phyloP scores from a whole-genome alignment of 2,888 invertebrate species.

The Plagodis dolabraria region DNA sequence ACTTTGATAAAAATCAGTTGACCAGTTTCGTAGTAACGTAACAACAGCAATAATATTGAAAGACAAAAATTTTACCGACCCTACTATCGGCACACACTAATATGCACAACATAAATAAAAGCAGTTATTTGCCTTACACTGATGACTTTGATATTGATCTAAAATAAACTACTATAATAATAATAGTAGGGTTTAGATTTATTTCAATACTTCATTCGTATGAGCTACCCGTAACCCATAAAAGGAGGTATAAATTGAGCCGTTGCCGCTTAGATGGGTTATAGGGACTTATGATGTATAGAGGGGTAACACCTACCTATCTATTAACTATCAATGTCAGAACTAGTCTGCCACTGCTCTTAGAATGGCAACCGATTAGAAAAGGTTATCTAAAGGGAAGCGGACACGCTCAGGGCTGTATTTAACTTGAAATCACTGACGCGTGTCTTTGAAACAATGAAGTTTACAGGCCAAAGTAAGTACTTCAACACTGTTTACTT shows the following conservation, averaged over 20 bases:
- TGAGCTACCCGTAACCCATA: slow-evolving; percentile 15
- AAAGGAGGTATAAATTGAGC: not conserved
- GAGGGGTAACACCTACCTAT: slow-evolving; percentile 8
- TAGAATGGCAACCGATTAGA: slow-evolving; percentile 20
- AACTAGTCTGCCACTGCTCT: not conserved
- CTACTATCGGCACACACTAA: too few species aligned
- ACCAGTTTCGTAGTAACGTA: too few species aligned
- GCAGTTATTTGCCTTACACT: too few species aligned
- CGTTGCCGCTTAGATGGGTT: slow-evolving; percentile 4
- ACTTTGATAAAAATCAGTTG: too few species aligned
- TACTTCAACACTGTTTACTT: slow-evolving; percentile 22
- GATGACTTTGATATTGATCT: not conserved
- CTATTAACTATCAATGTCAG: slow-evolving; percentile 15
- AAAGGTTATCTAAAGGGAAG: slow-evolving; percentile 20
- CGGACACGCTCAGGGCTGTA: slow-evolving; percentile 27
- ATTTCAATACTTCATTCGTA: slow-evolving; percentile 19
- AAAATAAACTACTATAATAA: not conserved
- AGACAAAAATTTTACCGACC: too few species aligned
- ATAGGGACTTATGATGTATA: slow-evolving; percentile 17
- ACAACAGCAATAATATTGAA: too few species aligned
- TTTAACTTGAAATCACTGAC: slow-evolving; percentile 18
- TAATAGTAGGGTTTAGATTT: slow-evolving; percentile 13
- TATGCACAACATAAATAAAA: too few species aligned
- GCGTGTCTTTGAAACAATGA: slow-evolving; percentile 24
- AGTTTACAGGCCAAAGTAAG: slow-evolving; percentile 16